A percentile compares a stretch with the other conserved stretches of the same genome.
These are phyloP conservation scores for Chaenocephalus aceratus DNA, from an alignment of 2,113 vertebrate genomes.

Conservation along the genomic window DNA sequence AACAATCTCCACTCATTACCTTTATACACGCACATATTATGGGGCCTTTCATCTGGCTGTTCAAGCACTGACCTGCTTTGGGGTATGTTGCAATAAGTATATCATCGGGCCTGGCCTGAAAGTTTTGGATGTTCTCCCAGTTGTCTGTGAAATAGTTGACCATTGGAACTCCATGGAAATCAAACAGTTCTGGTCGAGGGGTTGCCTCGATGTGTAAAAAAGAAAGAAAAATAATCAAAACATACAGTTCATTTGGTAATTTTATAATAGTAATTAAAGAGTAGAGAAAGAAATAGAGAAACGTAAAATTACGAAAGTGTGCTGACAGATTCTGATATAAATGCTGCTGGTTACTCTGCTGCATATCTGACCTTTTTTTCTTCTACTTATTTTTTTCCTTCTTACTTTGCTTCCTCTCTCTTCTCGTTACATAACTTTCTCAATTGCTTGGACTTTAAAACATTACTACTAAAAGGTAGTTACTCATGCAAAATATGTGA, in stretches of 20 bases:
- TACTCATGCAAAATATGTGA: too few relatives aligned
- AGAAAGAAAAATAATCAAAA: not conserved
- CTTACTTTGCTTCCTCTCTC: too few relatives aligned
- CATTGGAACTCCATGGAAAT: constrained; percentile 81
- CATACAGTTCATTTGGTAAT: not conserved
- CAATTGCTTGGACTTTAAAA: too few relatives aligned
- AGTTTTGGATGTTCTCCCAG: constrained; percentile 83
- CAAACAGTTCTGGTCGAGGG: constrained; percentile 56
- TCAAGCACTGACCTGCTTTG: constrained; percentile 83
- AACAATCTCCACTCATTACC: not conserved
- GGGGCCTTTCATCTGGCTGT: too few relatives aligned
- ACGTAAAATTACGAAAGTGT: too few relatives aligned
- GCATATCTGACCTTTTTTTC: too few relatives aligned
- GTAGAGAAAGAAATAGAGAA: not conserved
- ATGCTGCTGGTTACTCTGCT: too few relatives aligned
- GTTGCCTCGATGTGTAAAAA: constrained; percentile 3
- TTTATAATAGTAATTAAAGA: not conserved
- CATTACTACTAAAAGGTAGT: too few relatives aligned
- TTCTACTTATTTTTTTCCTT: too few relatives aligned
- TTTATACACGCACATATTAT: not conserved
- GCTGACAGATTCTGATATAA: too few relatives aligned
- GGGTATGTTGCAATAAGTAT: constrained; percentile 87
- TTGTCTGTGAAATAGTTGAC: constrained; percentile 70
- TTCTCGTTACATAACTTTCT: too few relatives aligned
- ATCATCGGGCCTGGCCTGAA: constrained; percentile 85